Evolutionary conservation across 2,888 invertebrate genomes (phyloP).

Genomic region (Synanthedon formicaeformis): DNA sequence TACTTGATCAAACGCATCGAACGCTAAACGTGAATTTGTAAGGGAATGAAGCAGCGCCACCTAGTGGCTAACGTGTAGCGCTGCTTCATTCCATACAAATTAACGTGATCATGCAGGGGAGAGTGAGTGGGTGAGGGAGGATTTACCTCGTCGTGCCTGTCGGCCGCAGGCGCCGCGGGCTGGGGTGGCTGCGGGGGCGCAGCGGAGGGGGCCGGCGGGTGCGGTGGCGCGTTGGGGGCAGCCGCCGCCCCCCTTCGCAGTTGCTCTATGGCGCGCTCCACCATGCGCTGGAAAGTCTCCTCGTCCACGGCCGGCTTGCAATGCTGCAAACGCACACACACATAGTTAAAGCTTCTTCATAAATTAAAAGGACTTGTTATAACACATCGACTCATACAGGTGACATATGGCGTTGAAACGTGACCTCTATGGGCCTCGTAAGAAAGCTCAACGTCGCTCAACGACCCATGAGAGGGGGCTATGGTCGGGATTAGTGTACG

Average conservation of each 20-base stretch:
- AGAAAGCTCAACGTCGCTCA: no score
- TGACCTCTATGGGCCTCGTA: no score
- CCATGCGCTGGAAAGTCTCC: constrained; percentile 92
- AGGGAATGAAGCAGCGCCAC: no score
- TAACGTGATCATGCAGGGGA: no score
- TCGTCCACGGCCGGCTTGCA: constrained; percentile 93
- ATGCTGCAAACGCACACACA: constrained; percentile 60
- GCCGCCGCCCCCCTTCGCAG: constrained; percentile 67
- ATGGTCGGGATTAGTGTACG: no score
- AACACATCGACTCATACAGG: not conserved
- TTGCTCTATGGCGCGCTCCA: constrained; percentile 85
- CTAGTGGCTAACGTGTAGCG: no score
- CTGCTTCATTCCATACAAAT: no score
- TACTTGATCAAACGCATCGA: no score
- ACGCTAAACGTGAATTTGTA: no score
- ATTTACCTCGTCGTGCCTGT: constrained; percentile 45
- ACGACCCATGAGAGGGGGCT: no score
- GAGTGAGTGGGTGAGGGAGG: no score
- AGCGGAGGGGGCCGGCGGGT: constrained; percentile 16
- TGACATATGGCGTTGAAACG: no score
- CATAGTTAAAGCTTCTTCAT: not conserved
- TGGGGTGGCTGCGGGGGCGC: constrained; percentile 4
- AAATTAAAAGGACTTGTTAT: not conserved
- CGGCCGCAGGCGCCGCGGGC: constrained; percentile 14
- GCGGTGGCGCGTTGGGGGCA: constrained; percentile 32